Evolutionary conservation across 2,797 vertebrate species (phyloP), one percentile per base, ranked within the genome.

Genomic region (Steatocranus sp.): DNA sequence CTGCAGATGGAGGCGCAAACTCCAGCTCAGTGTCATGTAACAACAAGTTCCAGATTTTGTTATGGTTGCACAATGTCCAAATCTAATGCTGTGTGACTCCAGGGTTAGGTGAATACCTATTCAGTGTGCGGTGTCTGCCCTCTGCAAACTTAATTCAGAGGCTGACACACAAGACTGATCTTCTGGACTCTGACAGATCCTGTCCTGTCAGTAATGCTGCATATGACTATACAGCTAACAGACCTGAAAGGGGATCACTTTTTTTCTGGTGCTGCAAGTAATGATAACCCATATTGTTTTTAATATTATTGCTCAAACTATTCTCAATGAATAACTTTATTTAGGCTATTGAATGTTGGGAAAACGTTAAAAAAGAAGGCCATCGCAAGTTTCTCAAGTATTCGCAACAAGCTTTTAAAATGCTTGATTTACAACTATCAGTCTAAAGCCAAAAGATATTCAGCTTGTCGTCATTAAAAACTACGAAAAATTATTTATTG

Each of bases 1-100:
- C 82, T 91, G 86, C 85, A 91, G 80, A 90, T 75, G 83, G 46
- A 83, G 84, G 83, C 58, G 83, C 78, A 88, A 86, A 82, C 53
- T 75, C 46, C 4, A 20, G 18, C 81, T 83, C 75, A 38, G 80
- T 56, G 56, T 84, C 38, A 15, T 63, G 43, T 87, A 93, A 91
- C 83, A 78, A 58, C 84, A 78, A 58, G 30, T 88, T 92, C 89
- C 93, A 93, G 90, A 92, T 79, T 94, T 77, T 77, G 81, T 89
- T 87, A 85, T 75, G 81, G 87, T 90, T 70, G 79, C 89, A 87
- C 50, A 48, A 53, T 82, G 70, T 86, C 81, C 85, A 87, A 86
- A 86, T 87, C 48, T 76, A 89, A 88, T 80, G 82, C 87, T 78
- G 36, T 9, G 30, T 87, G 82, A 91, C 86, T 91, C 89, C 77